These are phyloP conservation scores for Tenualosa ilisha DNA, from an alignment of 2,797 vertebrate genomes.

Conservation along the genomic window DNA sequence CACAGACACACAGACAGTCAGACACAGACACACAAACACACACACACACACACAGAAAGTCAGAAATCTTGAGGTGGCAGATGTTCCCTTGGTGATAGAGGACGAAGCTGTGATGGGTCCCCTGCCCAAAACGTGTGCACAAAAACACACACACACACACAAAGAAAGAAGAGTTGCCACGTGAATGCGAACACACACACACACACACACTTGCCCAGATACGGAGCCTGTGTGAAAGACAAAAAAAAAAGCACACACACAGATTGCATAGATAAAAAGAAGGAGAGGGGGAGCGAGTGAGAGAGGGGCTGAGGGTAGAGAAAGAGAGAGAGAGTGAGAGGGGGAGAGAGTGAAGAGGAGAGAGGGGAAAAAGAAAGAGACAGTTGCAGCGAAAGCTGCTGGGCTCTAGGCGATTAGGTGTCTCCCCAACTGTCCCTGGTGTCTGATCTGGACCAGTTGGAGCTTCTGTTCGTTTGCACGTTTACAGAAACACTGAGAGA, in stretches of 20 bases:
- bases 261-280: constrained; percentile 51
- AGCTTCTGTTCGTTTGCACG: not conserved
- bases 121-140: not conserved
- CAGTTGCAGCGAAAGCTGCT: constrained; percentile 23
- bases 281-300: constrained; percentile 15
- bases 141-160: not conserved
- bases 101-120: constrained; percentile 25
- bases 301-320: constrained; percentile 18
- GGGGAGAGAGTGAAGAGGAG: constrained; percentile 35
- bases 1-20: not conserved
- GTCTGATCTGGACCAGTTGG: not conserved
- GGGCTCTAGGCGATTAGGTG: not conserved
- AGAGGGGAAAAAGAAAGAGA: constrained; percentile 42
- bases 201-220: not conserved
- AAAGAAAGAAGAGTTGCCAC: not conserved
- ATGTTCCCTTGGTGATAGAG: constrained; percentile 51
- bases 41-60: constrained; percentile 15
- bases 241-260: constrained; percentile 35
- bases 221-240: not conserved
- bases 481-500: not conserved
- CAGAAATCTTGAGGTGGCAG: constrained; percentile 36
- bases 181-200: not conserved
- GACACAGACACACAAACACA: constrained; percentile 16
- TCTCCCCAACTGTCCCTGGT: not conserved
- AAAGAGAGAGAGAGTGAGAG: not conserved